Evolutionary conservation across 2,888 invertebrate genomes (phyloP).

Genomic region (Coleophora flavipennella): DNA sequence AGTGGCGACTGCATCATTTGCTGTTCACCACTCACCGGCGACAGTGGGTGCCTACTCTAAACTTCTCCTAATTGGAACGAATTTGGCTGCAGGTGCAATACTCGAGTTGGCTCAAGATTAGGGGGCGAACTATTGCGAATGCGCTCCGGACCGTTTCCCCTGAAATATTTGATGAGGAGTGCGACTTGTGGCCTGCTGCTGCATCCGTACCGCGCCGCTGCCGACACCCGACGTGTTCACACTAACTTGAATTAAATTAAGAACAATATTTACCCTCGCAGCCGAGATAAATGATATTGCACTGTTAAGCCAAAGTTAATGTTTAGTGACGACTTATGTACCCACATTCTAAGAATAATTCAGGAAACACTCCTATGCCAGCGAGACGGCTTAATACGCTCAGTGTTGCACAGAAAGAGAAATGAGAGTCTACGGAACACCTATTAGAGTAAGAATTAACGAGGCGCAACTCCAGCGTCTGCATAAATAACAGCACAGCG

Average conservation of each 20-base stretch:
- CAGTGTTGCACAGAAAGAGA: constrained; percentile 28
- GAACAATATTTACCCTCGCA: constrained; percentile 67
- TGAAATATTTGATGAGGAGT: constrained; percentile 66
- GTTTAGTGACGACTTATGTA: constrained; percentile 58
- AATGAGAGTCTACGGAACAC: constrained; percentile 19
- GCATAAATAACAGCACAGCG: constrained; percentile 29
- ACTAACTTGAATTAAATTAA: constrained; percentile 68
- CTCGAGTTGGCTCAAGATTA: constrained; percentile 70
- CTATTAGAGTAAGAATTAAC: constrained; percentile 33
- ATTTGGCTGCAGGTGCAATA: constrained; percentile 72
- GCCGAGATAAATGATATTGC: constrained; percentile 65
- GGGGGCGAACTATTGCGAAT: constrained; percentile 61
- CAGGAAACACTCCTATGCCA: constrained; percentile 27
- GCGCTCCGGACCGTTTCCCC: constrained; percentile 53
- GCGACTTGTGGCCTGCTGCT: constrained; percentile 51
- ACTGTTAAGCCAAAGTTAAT: constrained; percentile 58
- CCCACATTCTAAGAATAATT: constrained; percentile 54
- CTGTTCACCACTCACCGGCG: constrained; percentile 32
- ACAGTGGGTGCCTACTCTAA: constrained; percentile 59
- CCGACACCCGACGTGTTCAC: constrained; percentile 46
- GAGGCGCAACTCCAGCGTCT: constrained; percentile 27
- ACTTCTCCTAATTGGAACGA: constrained; percentile 71
- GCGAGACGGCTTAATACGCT: constrained; percentile 27
- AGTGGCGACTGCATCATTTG: constrained; percentile 71
- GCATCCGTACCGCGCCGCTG: constrained; percentile 23